A percentile compares a stretch with the other conserved stretches of the same genome.
Evolutionary conservation across 1,140 invertebrate genomes (phyloP).

Genomic region (Hylaeus volcanicus): DNA sequence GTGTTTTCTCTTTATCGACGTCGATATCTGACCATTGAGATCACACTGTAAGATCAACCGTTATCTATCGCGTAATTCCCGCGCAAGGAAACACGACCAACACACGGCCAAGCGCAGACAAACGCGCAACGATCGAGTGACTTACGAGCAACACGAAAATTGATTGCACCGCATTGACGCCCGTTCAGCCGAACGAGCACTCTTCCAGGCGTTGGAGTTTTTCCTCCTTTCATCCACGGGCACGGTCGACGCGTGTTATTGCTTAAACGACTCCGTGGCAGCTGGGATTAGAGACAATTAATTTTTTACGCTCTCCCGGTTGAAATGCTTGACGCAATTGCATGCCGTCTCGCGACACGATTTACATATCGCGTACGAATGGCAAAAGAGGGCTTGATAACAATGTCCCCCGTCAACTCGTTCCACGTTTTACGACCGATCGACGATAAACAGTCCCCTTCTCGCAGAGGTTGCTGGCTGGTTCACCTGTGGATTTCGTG

Average conservation of each 20-base stretch:
- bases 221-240: not conserved
- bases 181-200: conserved; percentile 20
- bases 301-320: not conserved
- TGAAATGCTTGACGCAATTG: conserved; percentile 9
- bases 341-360: not conserved
- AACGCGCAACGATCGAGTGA: not conserved
- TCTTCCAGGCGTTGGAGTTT: conserved; percentile 8
- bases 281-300: conserved; percentile 36
- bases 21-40: conserved; percentile 15
- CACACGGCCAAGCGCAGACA: not conserved
- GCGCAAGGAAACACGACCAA: not conserved
- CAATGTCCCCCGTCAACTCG: not conserved
- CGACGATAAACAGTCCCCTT: not conserved
- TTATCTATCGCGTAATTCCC: conserved; percentile 46
- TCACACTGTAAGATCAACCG: conserved; percentile 42
- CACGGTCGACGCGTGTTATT: not conserved
- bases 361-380: not conserved
- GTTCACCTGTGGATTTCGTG: too few species aligned
- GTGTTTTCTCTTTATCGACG: conserved; percentile 30
- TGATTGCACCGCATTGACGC: conserved; percentile 36
- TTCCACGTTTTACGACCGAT: not conserved
- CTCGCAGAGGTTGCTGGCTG: too few species aligned
- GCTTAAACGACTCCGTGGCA: conserved; percentile 6
- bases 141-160: conserved; percentile 45
- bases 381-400: not conserved